Percentiles rank a stretch among this genome's conserved stretches.
Evolutionary conservation across 2,113 vertebrate species (phyloP).

Genomic region (Apaloderma vittatum): DNA sequence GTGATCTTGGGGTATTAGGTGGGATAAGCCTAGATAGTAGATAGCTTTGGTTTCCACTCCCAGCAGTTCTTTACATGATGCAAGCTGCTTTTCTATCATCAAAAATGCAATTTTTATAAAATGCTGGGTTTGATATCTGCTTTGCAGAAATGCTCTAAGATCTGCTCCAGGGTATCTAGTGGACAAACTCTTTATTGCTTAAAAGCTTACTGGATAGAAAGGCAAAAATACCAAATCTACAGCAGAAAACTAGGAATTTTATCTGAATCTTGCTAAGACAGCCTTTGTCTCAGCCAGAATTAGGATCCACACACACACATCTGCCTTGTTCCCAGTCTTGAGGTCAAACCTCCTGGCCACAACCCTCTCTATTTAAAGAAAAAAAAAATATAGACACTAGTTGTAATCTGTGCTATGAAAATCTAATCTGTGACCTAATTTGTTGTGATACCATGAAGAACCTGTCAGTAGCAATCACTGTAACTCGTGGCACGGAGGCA

Average conservation of each 20-base stretch:
- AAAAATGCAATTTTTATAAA: not conserved
- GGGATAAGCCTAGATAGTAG: not conserved
- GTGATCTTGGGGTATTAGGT: not conserved
- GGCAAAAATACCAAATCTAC: not conserved
- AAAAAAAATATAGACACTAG: constrained; percentile 19
- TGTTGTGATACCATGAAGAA: constrained; percentile 70
- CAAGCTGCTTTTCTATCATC: not conserved
- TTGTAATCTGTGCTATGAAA: constrained; percentile 57
- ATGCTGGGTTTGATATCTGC: not conserved
- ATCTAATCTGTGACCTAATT: constrained; percentile 75
- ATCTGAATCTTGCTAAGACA: not conserved
- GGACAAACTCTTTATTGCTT: not conserved
- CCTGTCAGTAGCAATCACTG: constrained; percentile 65
- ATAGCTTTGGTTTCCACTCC: not conserved
- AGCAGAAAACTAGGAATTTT: not conserved
- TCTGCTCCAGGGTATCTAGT: not conserved
- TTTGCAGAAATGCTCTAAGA: not conserved
- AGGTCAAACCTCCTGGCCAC: constrained; percentile 17
- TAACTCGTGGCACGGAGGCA: not conserved
- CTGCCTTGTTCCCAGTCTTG: not conserved
- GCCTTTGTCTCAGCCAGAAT: not conserved
- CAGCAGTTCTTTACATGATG: not conserved
- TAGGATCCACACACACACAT: not conserved
- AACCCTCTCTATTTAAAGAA: constrained; percentile 8
- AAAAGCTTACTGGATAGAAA: not conserved